Percentiles rank a stretch among this genome's conserved stretches.
These are phyloP conservation scores for Drosophila nannoptera DNA, from an alignment of 1,140 invertebrate species.

Conservation along the genomic window DNA sequence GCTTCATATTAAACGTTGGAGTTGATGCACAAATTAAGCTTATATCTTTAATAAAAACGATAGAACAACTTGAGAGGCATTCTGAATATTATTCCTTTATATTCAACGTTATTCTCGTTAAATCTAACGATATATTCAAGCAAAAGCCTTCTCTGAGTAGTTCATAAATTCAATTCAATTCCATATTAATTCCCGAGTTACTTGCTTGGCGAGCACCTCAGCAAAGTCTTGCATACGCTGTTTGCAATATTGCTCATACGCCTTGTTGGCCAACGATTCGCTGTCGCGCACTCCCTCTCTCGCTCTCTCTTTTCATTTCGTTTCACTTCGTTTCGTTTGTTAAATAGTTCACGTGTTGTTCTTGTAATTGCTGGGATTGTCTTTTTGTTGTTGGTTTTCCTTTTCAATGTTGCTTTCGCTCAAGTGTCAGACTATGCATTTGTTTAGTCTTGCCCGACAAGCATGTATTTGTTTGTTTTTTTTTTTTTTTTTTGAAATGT, in stretches of 20 bases:
- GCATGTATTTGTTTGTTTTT: conserved; percentile 57
- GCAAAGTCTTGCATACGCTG: neutral
- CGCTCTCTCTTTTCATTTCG: conserved; percentile 16
- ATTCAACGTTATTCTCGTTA: no score
- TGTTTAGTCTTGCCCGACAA: conserved; percentile 36
- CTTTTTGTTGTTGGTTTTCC: conserved; percentile 42
- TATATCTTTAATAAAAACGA: no score
- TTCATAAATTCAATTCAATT: no score
- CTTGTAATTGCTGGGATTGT: conserved; percentile 20
- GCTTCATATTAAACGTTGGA: no score
- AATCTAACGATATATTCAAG: no score
- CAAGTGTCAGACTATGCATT: conserved; percentile 25
- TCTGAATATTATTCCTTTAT: no score
- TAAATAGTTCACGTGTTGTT: conserved; percentile 61
- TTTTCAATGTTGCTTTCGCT: conserved; percentile 30
- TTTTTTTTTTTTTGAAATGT: conserved; percentile 24
- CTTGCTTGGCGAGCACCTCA: no score
- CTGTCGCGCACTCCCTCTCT: conserved; percentile 1
- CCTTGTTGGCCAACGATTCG: conserved; percentile 49
- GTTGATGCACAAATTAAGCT: no score
- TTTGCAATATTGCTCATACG: conserved; percentile 54
- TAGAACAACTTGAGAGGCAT: no score
- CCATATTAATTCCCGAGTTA: no score
- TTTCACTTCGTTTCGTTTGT: conserved; percentile 56
- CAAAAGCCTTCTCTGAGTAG: no score